Evolutionary conservation across 23 tunicate species (phyloP), one percentile per base, ranked within the genome.

Genomic region (Halocynthia roretzi): DNA sequence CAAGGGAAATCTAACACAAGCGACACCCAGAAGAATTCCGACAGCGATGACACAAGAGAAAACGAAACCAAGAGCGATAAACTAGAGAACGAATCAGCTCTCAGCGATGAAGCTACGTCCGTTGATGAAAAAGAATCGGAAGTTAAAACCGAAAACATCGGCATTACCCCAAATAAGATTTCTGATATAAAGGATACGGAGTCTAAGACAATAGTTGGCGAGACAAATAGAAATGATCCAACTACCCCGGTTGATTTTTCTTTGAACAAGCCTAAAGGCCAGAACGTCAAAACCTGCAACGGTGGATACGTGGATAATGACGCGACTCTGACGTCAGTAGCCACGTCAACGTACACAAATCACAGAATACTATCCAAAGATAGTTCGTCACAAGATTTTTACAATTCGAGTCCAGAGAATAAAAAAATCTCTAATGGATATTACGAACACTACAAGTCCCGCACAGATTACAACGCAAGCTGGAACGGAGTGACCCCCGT

Each of bases 1-100:
- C 98, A 92, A 76, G 62, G 64, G 77, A 92, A 92, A 63, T 19
- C 86, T 6, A 72, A 71, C 49, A 54, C 80, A 18, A 57, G 19
- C 8, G 72, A 61, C 56, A 17, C 61, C 48, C 78, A 74, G 56
- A 74, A 74, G 19, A 53, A 15, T 31, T 51, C 78, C 8, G 78
- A 74, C 21, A 18, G 48, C 55, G 78, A 74, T 21, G 62, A 21
- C 63, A 50, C 22, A n/a, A 74, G 5, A 54, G 78, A 74, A 7
- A 53, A 31, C 44, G 44, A 31, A 4, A 4, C 44, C 44, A 31
- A 31, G 44, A 31, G 44, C 44, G 44, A 31, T 31, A 31, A 31
- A 31, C 44, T 31, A 4, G 44, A 31, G 4, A 31, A 31, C 44
- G 44, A 31, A 31, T 31, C 44, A 31, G 44, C 44, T 31, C 44